These are phyloP conservation scores for Solenopsis fugax DNA, from an alignment of 1,140 invertebrate genomes.

Conservation along the genomic window DNA sequence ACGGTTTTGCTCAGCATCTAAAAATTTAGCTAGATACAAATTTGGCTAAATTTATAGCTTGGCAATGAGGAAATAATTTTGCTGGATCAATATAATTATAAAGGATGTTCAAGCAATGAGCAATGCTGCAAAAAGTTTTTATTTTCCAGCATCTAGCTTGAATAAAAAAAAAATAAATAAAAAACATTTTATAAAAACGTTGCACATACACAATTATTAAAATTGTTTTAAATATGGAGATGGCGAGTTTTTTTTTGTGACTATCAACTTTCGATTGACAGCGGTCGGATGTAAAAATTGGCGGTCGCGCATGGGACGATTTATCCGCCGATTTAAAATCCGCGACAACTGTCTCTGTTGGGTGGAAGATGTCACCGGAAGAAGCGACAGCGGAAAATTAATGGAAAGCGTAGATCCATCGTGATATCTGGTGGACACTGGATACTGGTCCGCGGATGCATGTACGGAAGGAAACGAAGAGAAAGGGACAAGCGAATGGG, in stretches of 20 bases:
- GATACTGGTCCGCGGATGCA: not conserved
- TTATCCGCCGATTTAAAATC: constrained; percentile 16
- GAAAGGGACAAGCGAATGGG: constrained; percentile 12
- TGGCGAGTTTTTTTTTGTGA: not conserved
- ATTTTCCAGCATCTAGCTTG: too few relatives aligned
- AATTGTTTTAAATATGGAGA: not conserved
- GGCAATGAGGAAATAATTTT: too few relatives aligned
- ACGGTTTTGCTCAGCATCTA: too few relatives aligned
- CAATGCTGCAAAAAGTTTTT: too few relatives aligned
- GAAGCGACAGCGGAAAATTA: constrained; percentile 34
- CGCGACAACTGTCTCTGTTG: not conserved
- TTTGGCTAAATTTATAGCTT: too few relatives aligned
- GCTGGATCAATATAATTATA: too few relatives aligned
- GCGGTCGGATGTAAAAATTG: not conserved
- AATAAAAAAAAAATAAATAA: too few relatives aligned
- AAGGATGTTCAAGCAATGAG: too few relatives aligned
- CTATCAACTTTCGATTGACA: not conserved
- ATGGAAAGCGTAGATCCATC: constrained; percentile 31
- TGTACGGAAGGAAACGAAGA: constrained; percentile 10
- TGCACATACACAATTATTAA: not conserved
- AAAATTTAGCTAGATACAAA: too few relatives aligned
- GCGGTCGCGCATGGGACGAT: not conserved
- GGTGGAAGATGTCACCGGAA: not conserved
- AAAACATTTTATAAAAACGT: not conserved
- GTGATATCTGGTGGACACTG: not conserved